Percentiles rank a stretch among this genome's conserved stretches.
Evolutionary conservation across 2,888 invertebrate genomes (phyloP).

Genomic region (Linyphia triangularis): DNA sequence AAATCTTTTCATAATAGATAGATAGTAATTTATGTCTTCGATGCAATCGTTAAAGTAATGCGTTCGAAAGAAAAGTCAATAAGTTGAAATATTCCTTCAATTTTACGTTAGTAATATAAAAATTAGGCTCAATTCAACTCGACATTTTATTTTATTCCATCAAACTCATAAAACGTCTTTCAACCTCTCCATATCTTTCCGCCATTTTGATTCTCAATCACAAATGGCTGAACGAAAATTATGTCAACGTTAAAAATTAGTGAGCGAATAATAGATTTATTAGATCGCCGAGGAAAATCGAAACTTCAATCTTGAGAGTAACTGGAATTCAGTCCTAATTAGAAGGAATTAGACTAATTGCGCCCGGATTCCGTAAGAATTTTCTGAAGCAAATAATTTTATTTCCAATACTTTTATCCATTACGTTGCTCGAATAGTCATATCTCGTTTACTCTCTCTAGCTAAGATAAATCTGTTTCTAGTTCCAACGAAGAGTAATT

Average conservation of each 20-base stretch:
- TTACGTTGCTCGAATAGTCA: neutral
- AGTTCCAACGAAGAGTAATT: neutral
- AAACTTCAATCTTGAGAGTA: neutral
- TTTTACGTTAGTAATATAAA: no score
- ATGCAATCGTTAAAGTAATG: no score
- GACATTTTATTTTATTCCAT: no score
- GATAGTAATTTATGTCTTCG: no score
- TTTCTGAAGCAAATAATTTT: neutral
- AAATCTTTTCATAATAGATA: no score
- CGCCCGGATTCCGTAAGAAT: neutral
- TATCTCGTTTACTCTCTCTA: slow-evolving; percentile 2
- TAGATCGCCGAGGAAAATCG: neutral
- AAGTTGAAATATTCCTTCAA: no score
- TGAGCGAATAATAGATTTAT: no score
- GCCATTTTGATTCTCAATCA: neutral
- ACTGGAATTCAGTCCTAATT: no score
- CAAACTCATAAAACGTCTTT: no score
- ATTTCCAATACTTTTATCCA: neutral
- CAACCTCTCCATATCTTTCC: no score
- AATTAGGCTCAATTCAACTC: no score
- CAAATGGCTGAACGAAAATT: neutral
- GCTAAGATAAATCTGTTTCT: neutral
- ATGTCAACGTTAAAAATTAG: neutral
- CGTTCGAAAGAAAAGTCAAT: no score
- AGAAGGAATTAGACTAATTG: slow-evolving; percentile 18